Base-by-base conservation (phyloP, 1,140 invertebrate species). In the Orchesella cincta region DNA sequence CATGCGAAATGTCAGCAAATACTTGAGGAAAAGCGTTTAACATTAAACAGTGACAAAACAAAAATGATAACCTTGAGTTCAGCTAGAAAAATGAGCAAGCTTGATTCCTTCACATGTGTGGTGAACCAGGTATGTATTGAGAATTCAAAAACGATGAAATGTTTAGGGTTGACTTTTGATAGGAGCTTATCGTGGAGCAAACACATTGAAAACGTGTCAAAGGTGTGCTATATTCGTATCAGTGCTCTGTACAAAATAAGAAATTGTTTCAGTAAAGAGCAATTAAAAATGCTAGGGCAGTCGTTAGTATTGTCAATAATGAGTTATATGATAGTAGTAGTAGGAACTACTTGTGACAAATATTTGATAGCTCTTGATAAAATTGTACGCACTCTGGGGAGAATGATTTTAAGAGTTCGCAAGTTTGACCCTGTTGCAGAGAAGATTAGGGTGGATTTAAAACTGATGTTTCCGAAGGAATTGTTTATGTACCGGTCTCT, bases 111-210 rank as follows among this genome's bases (percentile, higher is more conserved):
- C 23, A 16, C 5, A 8, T n/a, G 5, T 26, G 23, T 12, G 5
- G 26, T 64, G 5, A 26, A 23, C 8, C 8, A 23, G 5, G 12
- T 64, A 8, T 12, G n/a, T 64, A 64, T 64, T 64, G 12, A 8
- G 5, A n/a, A 12, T n/a, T 16, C 8, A 8, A 29, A 64, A n/a
- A 64, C n/a, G 12, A 12, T 64, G 28, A 64, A 64, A 64, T 64
- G 57, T 64, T n/a, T 64, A 29, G 57, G 57, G 14, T 16, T 64
- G 8, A 64, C 57, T 64, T 23, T 64, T 64, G 57, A 64, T 26
- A 23, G n/a, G 14, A n/a, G 14, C 8, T 26, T 64, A 64, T 23
- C n/a, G 5, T 64, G 57, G 57, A 64, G 26, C 5, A 23, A 26
- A 12, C 57, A 64, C 23, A 64, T 64, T 64, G 57, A 64, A 23